Evolutionary conservation across 1,140 invertebrate species (phyloP), one percentile per base, ranked within the genome.

Genomic region (Drosophila tropicalis): DNA sequence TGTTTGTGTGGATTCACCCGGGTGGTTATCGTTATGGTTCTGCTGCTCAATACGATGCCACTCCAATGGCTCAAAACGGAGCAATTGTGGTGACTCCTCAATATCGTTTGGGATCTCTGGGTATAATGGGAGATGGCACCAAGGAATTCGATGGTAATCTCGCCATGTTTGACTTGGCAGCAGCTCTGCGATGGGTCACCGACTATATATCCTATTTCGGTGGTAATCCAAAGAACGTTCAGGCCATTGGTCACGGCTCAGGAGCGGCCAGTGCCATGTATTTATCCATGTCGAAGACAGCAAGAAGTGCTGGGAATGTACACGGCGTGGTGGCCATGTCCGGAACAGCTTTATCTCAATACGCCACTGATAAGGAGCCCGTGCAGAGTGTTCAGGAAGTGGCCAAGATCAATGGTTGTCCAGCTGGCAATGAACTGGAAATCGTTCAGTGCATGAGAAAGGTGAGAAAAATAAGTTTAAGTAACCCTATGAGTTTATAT

Each of bases 31-130:
- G 94, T 62, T 93, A 93, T 80, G 96, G 95, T 3, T 95, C 95
- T 0, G 94, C 95, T 0, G 93, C 93, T 4, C 94, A 95, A 65
- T 96, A 95, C 81, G 94, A 94, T 72, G 94, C 94, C 54, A 91
- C 91, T 65, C 93, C 95, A 62, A 91, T 96, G 12, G 93, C 95
- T 1, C 93, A 94, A 9, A 93, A 95, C 79, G 93, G 94, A 15
- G 91, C 96, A 19, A 94, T 97, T 13, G 93, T 97, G 1, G 96
- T 97, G 1, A 95, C 96, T 0, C 94, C 97, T 22, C 96, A 97
- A 73, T 97, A 97, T 76, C 93, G 97, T 69, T 92, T 97, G 12
- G 97, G 96, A 54, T 94, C 96, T 0, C 92, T 97, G 63, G 96
- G 96, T 10, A 97, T 96, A 79, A 90, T 97, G 41, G 95, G 95